Percentiles rank a stretch among this genome's conserved stretches.
These are phyloP conservation scores for Lepidochrysops patricia DNA, from an alignment of 2,888 invertebrate species.

Conservation along the genomic window DNA sequence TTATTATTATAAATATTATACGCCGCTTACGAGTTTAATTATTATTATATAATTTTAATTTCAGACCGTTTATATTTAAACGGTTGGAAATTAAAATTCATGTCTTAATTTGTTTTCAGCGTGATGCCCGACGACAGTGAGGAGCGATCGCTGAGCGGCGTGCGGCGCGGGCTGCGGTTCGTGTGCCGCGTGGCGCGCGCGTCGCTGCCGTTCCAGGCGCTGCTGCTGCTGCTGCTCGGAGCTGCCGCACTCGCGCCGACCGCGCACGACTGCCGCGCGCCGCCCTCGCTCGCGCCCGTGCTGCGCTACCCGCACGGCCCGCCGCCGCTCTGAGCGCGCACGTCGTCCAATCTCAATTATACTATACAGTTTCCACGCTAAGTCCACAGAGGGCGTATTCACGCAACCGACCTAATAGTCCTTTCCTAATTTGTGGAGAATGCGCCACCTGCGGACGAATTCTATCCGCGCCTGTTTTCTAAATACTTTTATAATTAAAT, in stretches of 20 bases:
- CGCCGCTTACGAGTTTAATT: too few species aligned
- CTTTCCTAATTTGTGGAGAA: not conserved
- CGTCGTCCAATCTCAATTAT: not conserved
- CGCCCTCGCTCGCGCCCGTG: conserved; percentile 89
- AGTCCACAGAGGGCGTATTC: not conserved
- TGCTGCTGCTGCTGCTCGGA: conserved; percentile 93
- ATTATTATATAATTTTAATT: too few species aligned
- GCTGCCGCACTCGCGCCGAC: conserved; percentile 94
- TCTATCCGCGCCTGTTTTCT: not conserved
- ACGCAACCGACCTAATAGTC: not conserved
- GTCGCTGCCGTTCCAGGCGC: conserved; percentile 94
- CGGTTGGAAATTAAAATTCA: too few species aligned
- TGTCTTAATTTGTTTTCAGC: too few species aligned
- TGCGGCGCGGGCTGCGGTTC: conserved; percentile 85
- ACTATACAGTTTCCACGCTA: not conserved
- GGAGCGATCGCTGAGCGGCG: conserved; percentile 45
- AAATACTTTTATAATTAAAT: not conserved
- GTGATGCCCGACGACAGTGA: conserved; percentile 42
- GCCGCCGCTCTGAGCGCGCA: conserved; percentile 16
- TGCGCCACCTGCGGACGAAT: not conserved
- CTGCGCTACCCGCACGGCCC: conserved; percentile 87
- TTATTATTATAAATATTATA: too few species aligned
- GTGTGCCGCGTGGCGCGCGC: conserved; percentile 92
- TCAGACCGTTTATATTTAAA: too few species aligned
- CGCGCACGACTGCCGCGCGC: conserved; percentile 86